Evolutionary conservation across 2,888 invertebrate genomes (phyloP), one percentile per base, ranked within the genome.

Genomic region (Sthenelais limicola): DNA sequence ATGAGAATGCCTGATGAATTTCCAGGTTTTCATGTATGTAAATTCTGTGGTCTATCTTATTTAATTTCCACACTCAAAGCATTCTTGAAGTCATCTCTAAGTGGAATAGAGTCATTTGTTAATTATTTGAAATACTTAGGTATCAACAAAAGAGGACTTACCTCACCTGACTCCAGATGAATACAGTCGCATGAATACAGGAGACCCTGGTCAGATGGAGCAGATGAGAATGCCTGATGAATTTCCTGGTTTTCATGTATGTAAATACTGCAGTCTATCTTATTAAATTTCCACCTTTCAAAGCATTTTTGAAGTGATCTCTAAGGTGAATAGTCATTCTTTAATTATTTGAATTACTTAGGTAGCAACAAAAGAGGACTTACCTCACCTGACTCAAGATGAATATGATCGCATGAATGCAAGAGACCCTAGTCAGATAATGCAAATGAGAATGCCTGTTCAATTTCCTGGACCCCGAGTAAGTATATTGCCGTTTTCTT

Each of bases 181-280:
- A 51, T 51, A 51, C 21, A 26, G 21, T n/a, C 7, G 24, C 24
- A 51, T 51, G 51, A 51, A 21, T 32, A 28, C 18, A 4, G 18
- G 5, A 1, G 18, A 56, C 3, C 56, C 56, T 12, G 1, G 35
- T 9, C 33, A 56, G 5, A 56, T 32, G 1, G 35, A 21, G 30
- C 56, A 56, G 32, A 35, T 35, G 7, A 56, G 56, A 15, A 32
- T 56, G 32, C 18, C 56, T 5, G 56, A 56, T 56, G 32, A 56
- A 9, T 4, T 32, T 32, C 56, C 56, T 28, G n/a, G n/a, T n/a
- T n/a, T n/a, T n/a, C n/a, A n/a, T n/a, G n/a, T n/a, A n/a, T n/a
- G n/a, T n/a, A n/a, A n/a, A n/a, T n/a, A n/a, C n/a, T n/a, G n/a
- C n/a, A n/a, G n/a, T n/a, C n/a, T n/a, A n/a, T n/a, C n/a, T n/a